phyloP scores from a whole-genome alignment of 2,113 vertebrate genomes.

The Himantopus leucocephalus region DNA sequence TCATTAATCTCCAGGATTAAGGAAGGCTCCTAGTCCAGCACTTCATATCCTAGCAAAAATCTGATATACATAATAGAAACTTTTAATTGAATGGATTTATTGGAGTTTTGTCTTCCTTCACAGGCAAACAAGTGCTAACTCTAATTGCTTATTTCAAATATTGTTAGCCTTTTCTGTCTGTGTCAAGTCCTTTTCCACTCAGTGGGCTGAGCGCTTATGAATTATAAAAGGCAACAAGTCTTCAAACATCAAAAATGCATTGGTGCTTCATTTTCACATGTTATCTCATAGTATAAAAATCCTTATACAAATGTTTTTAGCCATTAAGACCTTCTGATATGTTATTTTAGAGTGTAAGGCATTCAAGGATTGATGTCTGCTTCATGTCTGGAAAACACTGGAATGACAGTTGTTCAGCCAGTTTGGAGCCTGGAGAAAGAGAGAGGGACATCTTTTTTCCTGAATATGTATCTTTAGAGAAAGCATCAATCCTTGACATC shows the following conservation, averaged over 20 bases:
- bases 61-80: not conserved
- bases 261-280: not conserved
- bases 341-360: conserved; percentile 23
- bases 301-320: conserved; percentile 44
- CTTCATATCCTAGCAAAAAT: not conserved
- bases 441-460: not conserved
- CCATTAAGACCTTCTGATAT: not conserved
- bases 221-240: not conserved
- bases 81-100: not conserved
- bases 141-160: not conserved
- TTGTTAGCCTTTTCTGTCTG: not conserved
- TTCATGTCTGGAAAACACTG: not conserved
- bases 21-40: not conserved
- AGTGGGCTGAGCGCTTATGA: not conserved
- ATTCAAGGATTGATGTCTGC: conserved; percentile 11
- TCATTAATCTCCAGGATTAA: not conserved
- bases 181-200: not conserved
- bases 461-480: not conserved
- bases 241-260: not conserved
- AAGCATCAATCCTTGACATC: not conserved
- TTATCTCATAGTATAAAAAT: conserved; percentile 31
- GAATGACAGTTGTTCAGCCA: not conserved
- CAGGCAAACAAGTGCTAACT: not conserved
- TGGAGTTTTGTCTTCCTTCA: not conserved
- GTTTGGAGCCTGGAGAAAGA: not conserved